Evolutionary conservation across 2,113 vertebrate genomes (phyloP).

Genomic region (Salvelinus alpinus): DNA sequence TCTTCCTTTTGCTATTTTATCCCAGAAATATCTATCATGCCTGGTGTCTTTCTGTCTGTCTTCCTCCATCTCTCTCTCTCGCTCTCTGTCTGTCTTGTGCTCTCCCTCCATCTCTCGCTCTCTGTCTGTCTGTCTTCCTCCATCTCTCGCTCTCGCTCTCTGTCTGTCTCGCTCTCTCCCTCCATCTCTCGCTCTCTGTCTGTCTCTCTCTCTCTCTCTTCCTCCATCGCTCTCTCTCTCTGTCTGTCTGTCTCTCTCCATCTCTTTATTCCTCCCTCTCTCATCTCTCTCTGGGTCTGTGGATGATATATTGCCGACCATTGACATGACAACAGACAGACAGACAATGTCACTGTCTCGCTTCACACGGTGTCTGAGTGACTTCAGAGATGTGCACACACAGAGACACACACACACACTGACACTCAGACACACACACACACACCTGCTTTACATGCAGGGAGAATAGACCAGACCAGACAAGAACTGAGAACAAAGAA

Average conservation of each 20-base stretch:
- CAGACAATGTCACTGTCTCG: not conserved
- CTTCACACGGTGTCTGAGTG: not conserved
- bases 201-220: too few relatives aligned
- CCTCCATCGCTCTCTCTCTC: not conserved
- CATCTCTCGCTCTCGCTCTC: too few relatives aligned
- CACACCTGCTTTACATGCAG: not conserved
- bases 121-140: not conserved
- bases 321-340: slow-evolving; percentile 7
- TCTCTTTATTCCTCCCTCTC: not conserved
- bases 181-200: not conserved
- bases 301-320: not conserved
- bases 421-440: not conserved
- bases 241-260: not conserved
- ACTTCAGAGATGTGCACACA: not conserved
- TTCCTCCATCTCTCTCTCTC: too few relatives aligned
- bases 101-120: too few relatives aligned
- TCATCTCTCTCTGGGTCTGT: not conserved
- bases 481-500: not conserved
- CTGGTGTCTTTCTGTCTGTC: too few relatives aligned
- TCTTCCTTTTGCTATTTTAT: not conserved
- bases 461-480: not conserved
- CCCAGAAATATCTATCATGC: not conserved
- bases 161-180: not conserved
- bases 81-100: too few relatives aligned
- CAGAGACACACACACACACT: not conserved